These are phyloP conservation scores for Calycopis cecrops DNA, from an alignment of 1,140 invertebrate genomes.

Conservation along the genomic window DNA sequence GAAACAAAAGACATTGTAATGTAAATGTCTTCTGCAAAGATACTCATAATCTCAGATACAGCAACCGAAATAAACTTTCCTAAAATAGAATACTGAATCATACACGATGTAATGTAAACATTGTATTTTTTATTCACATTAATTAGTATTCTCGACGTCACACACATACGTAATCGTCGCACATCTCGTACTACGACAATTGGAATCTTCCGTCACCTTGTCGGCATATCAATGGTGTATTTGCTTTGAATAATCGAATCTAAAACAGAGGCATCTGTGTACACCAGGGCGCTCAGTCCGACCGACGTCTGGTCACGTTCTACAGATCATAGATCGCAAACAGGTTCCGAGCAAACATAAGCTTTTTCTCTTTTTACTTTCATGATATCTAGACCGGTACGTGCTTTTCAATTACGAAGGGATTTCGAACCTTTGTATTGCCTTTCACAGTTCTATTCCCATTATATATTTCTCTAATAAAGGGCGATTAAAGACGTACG, in stretches of 20 bases:
- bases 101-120: too few relatives aligned
- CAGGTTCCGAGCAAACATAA: slow-evolving; percentile 48
- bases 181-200: neutral
- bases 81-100: too few relatives aligned
- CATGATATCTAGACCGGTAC: slow-evolving; percentile 32
- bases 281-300: slow-evolving; percentile 43
- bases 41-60: too few relatives aligned
- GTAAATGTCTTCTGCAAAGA: too few relatives aligned
- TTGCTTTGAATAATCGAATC: slow-evolving; percentile 6
- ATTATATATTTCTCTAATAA: neutral
- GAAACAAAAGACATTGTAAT: too few relatives aligned
- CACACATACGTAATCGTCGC: too few relatives aligned
- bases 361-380: slow-evolving; percentile 57
- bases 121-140: too few relatives aligned
- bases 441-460: neutral
- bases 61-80: too few relatives aligned
- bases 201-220: neutral
- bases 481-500: neutral
- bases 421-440: slow-evolving; percentile 5
- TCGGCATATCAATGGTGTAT: neutral
- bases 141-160: too few relatives aligned
- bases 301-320: slow-evolving; percentile 68
- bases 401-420: slow-evolving; percentile 48
- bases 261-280: slow-evolving; percentile 27
- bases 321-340: slow-evolving; percentile 62